Conservation (phyloP, 2,888 invertebrate genomes). For the Julus scanicus region DNA sequence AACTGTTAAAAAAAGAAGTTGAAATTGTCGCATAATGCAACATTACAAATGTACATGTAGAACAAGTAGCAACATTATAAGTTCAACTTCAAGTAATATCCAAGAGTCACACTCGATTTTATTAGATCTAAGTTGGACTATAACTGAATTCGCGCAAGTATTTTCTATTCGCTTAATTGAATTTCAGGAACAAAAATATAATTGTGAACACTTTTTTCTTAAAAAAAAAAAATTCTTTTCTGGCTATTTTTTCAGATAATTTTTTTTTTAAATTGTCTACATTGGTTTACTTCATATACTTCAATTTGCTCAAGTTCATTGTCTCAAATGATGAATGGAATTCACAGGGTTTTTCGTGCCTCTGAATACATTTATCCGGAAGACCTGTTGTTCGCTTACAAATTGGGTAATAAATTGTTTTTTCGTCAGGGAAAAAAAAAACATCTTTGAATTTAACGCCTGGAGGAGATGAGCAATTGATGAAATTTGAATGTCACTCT, state of each 20-base stretch:
- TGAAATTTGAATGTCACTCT: conserved; percentile 7
- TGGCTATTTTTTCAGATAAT: not conserved
- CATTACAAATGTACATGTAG: too few relatives aligned
- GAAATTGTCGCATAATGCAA: too few relatives aligned
- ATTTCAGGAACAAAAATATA: too few relatives aligned
- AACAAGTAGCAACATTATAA: too few relatives aligned
- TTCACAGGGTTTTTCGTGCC: not conserved
- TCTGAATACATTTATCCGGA: not conserved
- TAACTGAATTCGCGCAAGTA: too few relatives aligned
- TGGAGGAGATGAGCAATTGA: not conserved
- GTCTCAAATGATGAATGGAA: not conserved
- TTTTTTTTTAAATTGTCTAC: not conserved
- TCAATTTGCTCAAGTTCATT: not conserved
- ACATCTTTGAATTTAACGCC: not conserved
- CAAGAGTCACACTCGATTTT: too few relatives aligned
- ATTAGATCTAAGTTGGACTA: too few relatives aligned
- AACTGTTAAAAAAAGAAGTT: too few relatives aligned
- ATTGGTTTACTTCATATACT: not conserved
- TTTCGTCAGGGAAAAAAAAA: not conserved
- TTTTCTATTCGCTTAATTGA: too few relatives aligned
- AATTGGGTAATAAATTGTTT: conserved; percentile 11
- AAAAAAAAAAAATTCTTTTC: not conserved
- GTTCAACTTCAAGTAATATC: too few relatives aligned
- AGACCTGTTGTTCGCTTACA: conserved; percentile 3
- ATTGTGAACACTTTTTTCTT: too few relatives aligned